Evolutionary conservation across 2,113 vertebrate species (phyloP), one percentile per base, ranked within the genome.

Genomic region (Sceloporus undulatus): DNA sequence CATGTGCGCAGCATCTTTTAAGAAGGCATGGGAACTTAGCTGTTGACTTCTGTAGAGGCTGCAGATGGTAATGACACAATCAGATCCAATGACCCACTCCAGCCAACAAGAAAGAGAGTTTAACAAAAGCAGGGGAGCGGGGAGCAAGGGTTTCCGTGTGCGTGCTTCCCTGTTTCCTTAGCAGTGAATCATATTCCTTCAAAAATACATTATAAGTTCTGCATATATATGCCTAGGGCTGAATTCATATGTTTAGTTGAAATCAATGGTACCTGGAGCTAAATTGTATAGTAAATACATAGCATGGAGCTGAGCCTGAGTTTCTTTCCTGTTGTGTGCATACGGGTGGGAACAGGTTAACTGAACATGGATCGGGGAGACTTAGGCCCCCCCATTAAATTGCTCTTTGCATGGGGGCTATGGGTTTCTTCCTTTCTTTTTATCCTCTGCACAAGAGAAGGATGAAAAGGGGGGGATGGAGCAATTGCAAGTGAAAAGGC

Each of bases 21-120:
- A 88, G 76, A 87, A 92, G 81, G 74, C 52, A 86, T 89, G 87
- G 85, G 79, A 95, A 93, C 81, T 27, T 65, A 91, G 27, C 29
- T 94, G 7, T 25, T 0, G 1, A 89, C 87, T 74, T 85, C 78
- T 88, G n/a, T 82, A 23, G 29, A 70, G n/a, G 81, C 71, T 90
- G 88, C 59, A 92, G 90, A 93, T 80, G 25, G 82, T 91, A 91
- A 77, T 82, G 68, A n/a, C 68, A 38, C 88, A 89, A 78, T 34
- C 65, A 87, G 23, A 80, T 91, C 68, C 84, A 91, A 87, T 81
- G 82, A 8, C 21, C 77, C 0, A 25, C 88, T 91, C 65, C 79
- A 80, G 88, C 19, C 90, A 90, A 74, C 56, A 2, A 73, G 75
- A 11, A 1, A 86, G 80, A 2, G 87, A 85, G 81, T 87, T 84